Conservation (phyloP, 2,888 invertebrate species). For the Xylocampa areola region DNA sequence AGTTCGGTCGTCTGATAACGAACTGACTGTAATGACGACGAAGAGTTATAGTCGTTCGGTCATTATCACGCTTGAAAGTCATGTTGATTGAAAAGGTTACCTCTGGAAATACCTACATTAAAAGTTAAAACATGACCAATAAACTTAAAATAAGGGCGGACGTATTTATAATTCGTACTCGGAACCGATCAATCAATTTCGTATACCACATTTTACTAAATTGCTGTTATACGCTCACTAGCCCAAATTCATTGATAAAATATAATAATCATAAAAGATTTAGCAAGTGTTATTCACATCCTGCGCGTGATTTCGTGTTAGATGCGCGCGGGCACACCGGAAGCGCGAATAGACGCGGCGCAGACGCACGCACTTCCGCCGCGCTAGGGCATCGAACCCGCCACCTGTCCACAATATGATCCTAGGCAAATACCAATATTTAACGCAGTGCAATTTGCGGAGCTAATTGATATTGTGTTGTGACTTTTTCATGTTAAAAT, state of each 20-base stretch:
- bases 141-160: neutral
- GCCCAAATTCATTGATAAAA: constrained; percentile 39
- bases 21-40: constrained; percentile 27
- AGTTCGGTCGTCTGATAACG: constrained; percentile 57
- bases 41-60: constrained; percentile 33
- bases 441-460: constrained; percentile 18
- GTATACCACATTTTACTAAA: neutral
- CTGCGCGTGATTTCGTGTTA: constrained; percentile 70
- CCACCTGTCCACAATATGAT: constrained; percentile 75
- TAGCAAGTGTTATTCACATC: constrained; percentile 61
- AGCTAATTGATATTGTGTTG: constrained; percentile 9
- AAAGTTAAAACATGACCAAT: neutral
- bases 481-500: neutral
- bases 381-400: constrained; percentile 81
- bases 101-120: constrained; percentile 17
- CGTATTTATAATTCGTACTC: neutral
- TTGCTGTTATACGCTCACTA: neutral
- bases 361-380: constrained; percentile 88
- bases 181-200: constrained; percentile 7
- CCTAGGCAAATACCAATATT: constrained; percentile 60
- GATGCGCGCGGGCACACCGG: constrained; percentile 78
- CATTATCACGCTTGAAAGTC: constrained; percentile 27
- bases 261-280: constrained; percentile 54
- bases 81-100: constrained; percentile 29
- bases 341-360: constrained; percentile 87